These are phyloP conservation scores for Trematomus bernacchii DNA, from an alignment of 2,797 vertebrate species.

Conservation along the genomic window DNA sequence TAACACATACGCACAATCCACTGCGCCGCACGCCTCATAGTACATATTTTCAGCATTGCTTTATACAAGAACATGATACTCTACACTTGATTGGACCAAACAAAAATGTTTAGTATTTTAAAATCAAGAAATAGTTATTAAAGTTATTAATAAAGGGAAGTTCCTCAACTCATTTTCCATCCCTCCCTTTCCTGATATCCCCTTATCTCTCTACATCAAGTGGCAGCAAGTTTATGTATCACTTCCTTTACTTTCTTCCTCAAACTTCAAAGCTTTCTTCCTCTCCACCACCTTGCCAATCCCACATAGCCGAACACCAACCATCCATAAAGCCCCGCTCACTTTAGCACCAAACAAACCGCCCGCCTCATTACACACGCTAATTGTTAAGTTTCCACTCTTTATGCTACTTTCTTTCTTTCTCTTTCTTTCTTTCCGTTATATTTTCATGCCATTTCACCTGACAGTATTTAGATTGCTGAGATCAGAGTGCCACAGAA, in stretches of 20 bases:
- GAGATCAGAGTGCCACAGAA: background rate
- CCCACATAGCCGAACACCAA: conserved; percentile 66
- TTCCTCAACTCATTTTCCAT: background rate
- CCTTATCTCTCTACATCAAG: conserved; percentile 26
- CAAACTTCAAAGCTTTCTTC: conserved; percentile 62
- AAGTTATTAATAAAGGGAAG: conserved; percentile 16
- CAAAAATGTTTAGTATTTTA: conserved; percentile 4
- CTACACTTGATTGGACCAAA: background rate
- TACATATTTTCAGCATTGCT: background rate
- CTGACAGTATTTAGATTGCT: background rate
- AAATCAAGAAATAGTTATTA: conserved; percentile 7
- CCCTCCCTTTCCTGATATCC: conserved; percentile 13
- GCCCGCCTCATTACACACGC: conserved; percentile 71
- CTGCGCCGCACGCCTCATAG: background rate
- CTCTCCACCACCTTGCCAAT: conserved; percentile 53
- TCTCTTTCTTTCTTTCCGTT: conserved; percentile 6
- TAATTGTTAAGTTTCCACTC: conserved; percentile 76
- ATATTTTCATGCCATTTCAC: background rate
- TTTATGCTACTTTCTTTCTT: conserved; percentile 24
- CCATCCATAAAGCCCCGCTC: conserved; percentile 69
- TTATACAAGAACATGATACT: background rate
- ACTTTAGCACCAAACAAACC: conserved; percentile 73
- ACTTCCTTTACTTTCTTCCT: conserved; percentile 58
- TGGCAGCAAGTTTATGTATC: conserved; percentile 46
- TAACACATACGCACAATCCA: too few species aligned